Evolutionary conservation across 2,888 invertebrate species (phyloP), one percentile per base, ranked within the genome.

Genomic region (Amphipoea oculea): DNA sequence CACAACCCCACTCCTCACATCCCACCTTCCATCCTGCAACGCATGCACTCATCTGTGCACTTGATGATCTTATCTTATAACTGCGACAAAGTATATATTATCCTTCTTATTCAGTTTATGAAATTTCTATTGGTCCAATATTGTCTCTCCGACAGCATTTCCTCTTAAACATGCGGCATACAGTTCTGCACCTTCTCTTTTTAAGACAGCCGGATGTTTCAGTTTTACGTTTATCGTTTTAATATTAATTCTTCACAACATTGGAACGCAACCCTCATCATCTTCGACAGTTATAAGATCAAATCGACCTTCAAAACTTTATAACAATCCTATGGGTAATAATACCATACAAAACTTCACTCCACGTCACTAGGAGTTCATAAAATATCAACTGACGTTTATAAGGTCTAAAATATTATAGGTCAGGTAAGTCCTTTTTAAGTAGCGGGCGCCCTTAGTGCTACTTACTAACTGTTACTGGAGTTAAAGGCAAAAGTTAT

Each of bases 381-480:
- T 81, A 73, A 74, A 77, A 81, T 76, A 71, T 17, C 51, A 68
- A 36, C 67, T 81, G 85, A 81, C 85, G 68, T 77, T 66, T 54
- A 85, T 81, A 74, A 69, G 77, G 77, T 74, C 17, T 81, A 72
- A 81, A 85, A 81, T 83, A 84, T 71, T 83, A 84, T 71, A 81
- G 78, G 74, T 77, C 73, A 82, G 67, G 75, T 85, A 62, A 85
- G 63, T 69, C 72, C 66, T 66, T 73, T 65, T 51, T 73, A 85
- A 78, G 85, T 75, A 36, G 70, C 3, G 36, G 48, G 17, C n/a
- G 29, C 51, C 82, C 70, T 78, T 67, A 73, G 29, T 66, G 69
- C 75, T 51, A 73, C 75, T 85, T 84, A 84, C 85, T 84, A 84
- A 83, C 62, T 70, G 48, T 73, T 79, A 42, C 69, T 57, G 0